Base-by-base conservation (phyloP, 2,888 invertebrate genomes). In the Drosophila acutilabella region DNA sequence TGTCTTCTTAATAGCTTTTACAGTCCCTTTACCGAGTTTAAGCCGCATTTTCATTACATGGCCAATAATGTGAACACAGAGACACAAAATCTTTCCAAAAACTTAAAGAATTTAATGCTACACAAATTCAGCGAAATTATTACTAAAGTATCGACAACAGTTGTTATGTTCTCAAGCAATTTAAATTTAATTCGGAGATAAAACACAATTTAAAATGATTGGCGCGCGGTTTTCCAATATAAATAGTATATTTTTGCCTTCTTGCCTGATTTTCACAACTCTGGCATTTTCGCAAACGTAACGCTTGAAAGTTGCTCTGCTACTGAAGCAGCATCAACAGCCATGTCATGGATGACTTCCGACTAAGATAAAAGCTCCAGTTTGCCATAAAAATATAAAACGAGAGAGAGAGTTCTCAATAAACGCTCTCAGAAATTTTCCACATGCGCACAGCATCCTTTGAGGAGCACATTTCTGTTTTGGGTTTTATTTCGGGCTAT, bases 241-340 rank as follows among this genome's bases (percentile, higher is more conserved):
- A 36, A 8, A 36, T 30, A 30, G 26, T 40, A 18, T 14, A 41
- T 40, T 20, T 41, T 38, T 61, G 59, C 57, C 18, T 50, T 42
- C 8, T 30, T 8, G 30, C 30, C 8, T 30, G 18, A 30, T 8
- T 20, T 16, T 26, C 26, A 56, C 38, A 38, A 26, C 23, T 36
- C 45, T 23, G 45, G 13, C 36, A 45, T 23, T 45, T 56, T 38
- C 44, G 52, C 71, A 78, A 90, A 90, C 84, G 85, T 78, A 64
- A 77, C 78, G 80, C 71, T 71, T 79, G 81, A 90, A 84, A 78
- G 81, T 78, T 78, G 66, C 80, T 90, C 90, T 79, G 86, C 89
- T 80, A 89, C 89, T 89, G 81, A 75, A 48, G 81, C 72, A 59
- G 60, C 54, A 52, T 65, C 61, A 33, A 26, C 40, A 53, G 13